Evolutionary conservation across 1,140 invertebrate genomes (phyloP), one percentile per base, ranked within the genome.

Genomic region (Oncopodura yosiiana): DNA sequence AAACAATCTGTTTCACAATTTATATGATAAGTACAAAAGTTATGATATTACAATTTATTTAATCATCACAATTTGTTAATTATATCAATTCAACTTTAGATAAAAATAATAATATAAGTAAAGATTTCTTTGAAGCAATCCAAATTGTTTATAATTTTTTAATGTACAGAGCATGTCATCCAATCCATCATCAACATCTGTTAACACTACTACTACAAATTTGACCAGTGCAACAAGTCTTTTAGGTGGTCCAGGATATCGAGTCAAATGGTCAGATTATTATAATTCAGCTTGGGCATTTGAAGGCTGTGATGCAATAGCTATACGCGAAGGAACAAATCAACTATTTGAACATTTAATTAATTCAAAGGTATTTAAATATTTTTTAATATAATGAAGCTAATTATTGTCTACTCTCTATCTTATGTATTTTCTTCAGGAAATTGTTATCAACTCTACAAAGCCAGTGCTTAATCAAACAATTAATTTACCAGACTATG

Each of bases 241-340:
- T 42, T 18, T 63, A 6, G 58, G 57, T 3, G 58, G 54, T 8
- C 49, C 55, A 1, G 55, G 21, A 39, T 60, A 57, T 39, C 29
- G 53, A 36, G 57, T 56, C 1, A 52, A 55, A 36, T 63, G 62
- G 62, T 55, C 51, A 4, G 45, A 60, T 45, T 32, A 44, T 27
- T 53, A 52, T 32, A 58, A 63, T 44, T 50, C 55, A 0, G 51
- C 70, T 16, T 81, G 80, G 80, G 71, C 76, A 3, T 60, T 67
- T 54, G 78, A 80, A 67, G 74, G 76, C 59, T 75, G 75, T 65
- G 78, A 81, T 66, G 69, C 62, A 53, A 70, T 81, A 46, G 72
- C 73, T 12, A 73, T 69, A 11, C 66, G 75, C 46, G 75, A 78
- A 66, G 71, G 73, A 19, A 71, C 77, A 2, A 67, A 74, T 42